Conservation (phyloP, 2,113 vertebrate genomes). For the Rousettus leschenaultii region DNA sequence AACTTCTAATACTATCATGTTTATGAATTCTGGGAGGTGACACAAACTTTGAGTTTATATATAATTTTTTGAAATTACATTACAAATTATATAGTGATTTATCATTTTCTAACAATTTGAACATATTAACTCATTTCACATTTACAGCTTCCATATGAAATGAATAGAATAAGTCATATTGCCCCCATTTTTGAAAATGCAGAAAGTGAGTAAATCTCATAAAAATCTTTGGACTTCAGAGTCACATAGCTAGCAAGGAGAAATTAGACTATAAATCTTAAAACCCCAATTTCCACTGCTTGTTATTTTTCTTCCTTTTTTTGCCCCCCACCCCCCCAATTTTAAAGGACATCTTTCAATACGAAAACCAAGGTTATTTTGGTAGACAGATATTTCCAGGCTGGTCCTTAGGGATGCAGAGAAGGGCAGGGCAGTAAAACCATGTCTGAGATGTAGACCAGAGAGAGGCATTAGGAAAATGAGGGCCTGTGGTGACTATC, state of each 20-base stretch:
- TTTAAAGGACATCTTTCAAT: conserved; percentile 5
- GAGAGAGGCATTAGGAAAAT: not conserved
- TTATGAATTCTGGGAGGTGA: not conserved
- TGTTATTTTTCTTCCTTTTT: not conserved
- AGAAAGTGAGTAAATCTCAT: not conserved
- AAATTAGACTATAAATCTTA: conserved; percentile 43
- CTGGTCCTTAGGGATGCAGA: not conserved
- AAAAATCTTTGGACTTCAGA: not conserved
- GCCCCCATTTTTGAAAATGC: not conserved
- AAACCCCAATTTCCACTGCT: not conserved
- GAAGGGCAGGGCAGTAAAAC: not conserved
- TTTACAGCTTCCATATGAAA: not conserved
- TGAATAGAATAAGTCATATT: not conserved
- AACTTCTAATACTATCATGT: not conserved
- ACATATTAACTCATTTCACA: not conserved
- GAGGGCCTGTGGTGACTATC: not conserved
- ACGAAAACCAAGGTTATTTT: not conserved
- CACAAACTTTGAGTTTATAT: not conserved
- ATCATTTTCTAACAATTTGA: not conserved
- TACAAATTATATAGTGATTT: not conserved
- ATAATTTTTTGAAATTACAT: not conserved
- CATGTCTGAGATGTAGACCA: not conserved
- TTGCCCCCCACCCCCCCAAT: too few species aligned
- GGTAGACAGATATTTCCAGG: not conserved
- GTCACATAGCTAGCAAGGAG: not conserved